phyloP scores from a whole-genome alignment of 2,113 vertebrate species.

The Galemys pyrenaicus region DNA sequence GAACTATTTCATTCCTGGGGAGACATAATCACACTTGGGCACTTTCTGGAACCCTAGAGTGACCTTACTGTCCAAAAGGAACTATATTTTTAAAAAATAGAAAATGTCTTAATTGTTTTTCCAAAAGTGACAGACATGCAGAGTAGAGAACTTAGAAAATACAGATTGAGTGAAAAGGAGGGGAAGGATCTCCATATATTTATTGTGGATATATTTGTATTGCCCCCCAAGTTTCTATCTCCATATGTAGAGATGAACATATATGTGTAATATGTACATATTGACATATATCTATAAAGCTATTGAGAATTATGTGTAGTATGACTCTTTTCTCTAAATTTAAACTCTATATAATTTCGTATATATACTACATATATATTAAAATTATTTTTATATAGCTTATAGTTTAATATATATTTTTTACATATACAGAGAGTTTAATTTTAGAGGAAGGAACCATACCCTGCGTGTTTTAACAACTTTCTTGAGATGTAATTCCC shows the following conservation, averaged over 20 bases:
- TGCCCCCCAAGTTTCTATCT: background rate
- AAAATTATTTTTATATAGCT: background rate
- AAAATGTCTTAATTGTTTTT: background rate
- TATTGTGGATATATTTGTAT: background rate
- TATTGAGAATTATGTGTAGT: background rate
- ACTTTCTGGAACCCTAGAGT: background rate
- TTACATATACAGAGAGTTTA: too few species aligned
- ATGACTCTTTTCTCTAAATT: background rate
- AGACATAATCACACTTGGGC: background rate
- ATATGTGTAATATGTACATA: background rate
- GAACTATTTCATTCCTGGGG: fast-evolving
- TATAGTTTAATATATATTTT: too few species aligned
- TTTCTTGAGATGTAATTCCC: background rate
- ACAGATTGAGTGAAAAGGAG: background rate
- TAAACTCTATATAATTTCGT: too few species aligned
- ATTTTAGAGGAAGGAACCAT: background rate
- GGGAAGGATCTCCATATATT: background rate
- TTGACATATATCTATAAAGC: background rate
- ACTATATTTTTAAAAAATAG: background rate
- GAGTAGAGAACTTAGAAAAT: slow-evolving; percentile 15
- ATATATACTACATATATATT: background rate
- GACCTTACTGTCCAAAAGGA: background rate
- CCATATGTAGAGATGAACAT: background rate
- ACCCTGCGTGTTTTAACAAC: background rate
- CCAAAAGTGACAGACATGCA: background rate